Evolutionary conservation across 1,140 invertebrate species (phyloP).

Genomic region (Drosophila pseudoananassae): DNA sequence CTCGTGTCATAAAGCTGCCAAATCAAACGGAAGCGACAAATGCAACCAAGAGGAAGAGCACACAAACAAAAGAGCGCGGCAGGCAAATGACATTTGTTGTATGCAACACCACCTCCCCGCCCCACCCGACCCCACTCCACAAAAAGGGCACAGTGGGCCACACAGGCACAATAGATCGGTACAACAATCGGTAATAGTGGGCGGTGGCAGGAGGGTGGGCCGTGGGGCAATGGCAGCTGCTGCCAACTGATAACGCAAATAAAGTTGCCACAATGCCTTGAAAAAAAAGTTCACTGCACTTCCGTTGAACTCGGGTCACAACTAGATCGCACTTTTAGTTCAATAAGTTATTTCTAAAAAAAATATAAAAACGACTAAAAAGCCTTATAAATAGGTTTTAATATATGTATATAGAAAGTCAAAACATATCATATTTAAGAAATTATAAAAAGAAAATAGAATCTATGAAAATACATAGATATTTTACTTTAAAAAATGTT

Average conservation of each 20-base stretch:
- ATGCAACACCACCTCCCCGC: constrained; percentile 2
- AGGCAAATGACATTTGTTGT: constrained; percentile 48
- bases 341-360: not conserved
- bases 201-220: constrained; percentile 1
- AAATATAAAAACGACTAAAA: not conserved
- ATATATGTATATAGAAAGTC: not conserved
- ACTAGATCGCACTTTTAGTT: not conserved
- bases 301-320: constrained; percentile 25
- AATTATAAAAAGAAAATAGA: not conserved
- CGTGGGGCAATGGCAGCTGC: constrained; percentile 25
- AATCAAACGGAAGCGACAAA: constrained; percentile 74
- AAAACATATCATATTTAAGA: not conserved
- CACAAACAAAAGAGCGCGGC: constrained; percentile 33
- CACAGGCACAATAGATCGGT: constrained; percentile 15
- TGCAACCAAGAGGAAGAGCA: constrained; percentile 33
- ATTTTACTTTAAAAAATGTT: too few relatives aligned
- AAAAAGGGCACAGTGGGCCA: constrained; percentile 31
- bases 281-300: constrained; percentile 40
- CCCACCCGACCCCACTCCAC: not conserved
- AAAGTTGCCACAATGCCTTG: constrained; percentile 35
- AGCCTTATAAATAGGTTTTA: not conserved
- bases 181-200: not conserved
- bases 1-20: constrained; percentile 67
- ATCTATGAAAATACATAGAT: too few relatives aligned
- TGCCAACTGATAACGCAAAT: constrained; percentile 44